A percentile compares a stretch with the other conserved stretches of the same genome.
phyloP scores from a whole-genome alignment of 2,888 invertebrate species.

The Drosophila mercatorum region DNA sequence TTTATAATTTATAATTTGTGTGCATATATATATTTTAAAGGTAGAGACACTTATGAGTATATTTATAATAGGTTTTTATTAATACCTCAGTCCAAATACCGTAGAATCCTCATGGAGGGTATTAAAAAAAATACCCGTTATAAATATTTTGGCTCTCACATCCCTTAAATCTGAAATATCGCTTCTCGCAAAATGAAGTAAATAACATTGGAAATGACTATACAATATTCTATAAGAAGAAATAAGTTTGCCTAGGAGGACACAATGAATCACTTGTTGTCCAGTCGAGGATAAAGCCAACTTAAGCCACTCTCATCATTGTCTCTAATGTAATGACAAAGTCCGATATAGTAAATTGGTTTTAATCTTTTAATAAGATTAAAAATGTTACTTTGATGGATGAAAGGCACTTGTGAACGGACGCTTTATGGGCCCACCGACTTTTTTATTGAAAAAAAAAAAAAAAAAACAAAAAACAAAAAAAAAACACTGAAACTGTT shows the following conservation, averaged over 20 bases:
- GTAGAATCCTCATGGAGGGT: too few relatives aligned
- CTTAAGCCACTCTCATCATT: not conserved
- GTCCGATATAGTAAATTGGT: not conserved
- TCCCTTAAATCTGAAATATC: too few relatives aligned
- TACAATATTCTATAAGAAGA: not conserved
- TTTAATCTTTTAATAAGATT: slow-evolving; percentile 1
- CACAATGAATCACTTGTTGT: not conserved
- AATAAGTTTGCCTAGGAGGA: not conserved
- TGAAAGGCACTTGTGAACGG: not conserved
- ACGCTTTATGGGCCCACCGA: slow-evolving; percentile 25
- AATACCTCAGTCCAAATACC: too few relatives aligned
- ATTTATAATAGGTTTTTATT: too few relatives aligned
- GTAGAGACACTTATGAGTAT: too few relatives aligned
- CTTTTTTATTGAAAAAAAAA: slow-evolving; percentile 30
- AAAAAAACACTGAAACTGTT: slow-evolving; percentile 22
- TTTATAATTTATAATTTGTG: too few relatives aligned
- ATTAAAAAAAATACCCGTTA: too few relatives aligned
- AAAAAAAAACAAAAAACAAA: slow-evolving; percentile 6
- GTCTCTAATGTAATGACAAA: not conserved
- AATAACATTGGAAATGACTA: not conserved
- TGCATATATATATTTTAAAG: too few relatives aligned
- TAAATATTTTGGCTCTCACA: too few relatives aligned
- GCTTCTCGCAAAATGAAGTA: too few relatives aligned
- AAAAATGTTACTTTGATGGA: slow-evolving; percentile 2
- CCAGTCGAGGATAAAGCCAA: not conserved